Base-by-base conservation (phyloP, 2,888 invertebrate species). In the Timandra comae region DNA sequence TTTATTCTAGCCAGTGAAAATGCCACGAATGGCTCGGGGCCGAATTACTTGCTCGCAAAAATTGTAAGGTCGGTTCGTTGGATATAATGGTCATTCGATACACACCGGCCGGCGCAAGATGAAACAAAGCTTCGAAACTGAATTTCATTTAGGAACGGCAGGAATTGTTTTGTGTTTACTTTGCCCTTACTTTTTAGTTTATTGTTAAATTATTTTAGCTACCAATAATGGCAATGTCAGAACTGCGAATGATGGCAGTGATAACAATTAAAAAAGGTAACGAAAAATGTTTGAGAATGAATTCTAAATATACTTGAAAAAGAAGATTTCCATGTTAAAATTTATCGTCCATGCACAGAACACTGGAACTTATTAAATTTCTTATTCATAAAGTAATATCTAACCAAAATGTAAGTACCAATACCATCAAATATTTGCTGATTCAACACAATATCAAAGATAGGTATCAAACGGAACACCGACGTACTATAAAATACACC, bases 1-100 rank as follows among this genome's bases (percentile, higher is more conserved):
- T 82, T 79, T 77, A 79, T 81, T 74, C 74, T 67, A 63, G 60
- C 66, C 71, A 73, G 68, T 64, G 71, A 74, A 60, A 80, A 79
- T 67, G 70, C 69, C 65, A 57, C 72, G 67, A 74, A 73, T 67
- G 62, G 72, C 68, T 72, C 57, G 58, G 44, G 65, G 64, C 63
- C 57, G 69, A 72, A 78, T 74, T 73, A 75, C 75, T 73, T 73
- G 63, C 58, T 72, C 64, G 64, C 71, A 67, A 69, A 77, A 72
- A 72, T 71, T 71, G 66, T 64, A 59, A 63, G 62, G 58, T 58
- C 57, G 59, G 57, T 60, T 65, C 61, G 61, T 68, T 67, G 60
- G 52, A 61, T 66, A 65, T 67, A 69, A 69, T 66, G 64, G 69
- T 63, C 64, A 68, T 64, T 60, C 60, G 56, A 68, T 64, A 66